phyloP scores from a whole-genome alignment of 2,113 vertebrate genomes.

The Diadophis punctatus region DNA sequence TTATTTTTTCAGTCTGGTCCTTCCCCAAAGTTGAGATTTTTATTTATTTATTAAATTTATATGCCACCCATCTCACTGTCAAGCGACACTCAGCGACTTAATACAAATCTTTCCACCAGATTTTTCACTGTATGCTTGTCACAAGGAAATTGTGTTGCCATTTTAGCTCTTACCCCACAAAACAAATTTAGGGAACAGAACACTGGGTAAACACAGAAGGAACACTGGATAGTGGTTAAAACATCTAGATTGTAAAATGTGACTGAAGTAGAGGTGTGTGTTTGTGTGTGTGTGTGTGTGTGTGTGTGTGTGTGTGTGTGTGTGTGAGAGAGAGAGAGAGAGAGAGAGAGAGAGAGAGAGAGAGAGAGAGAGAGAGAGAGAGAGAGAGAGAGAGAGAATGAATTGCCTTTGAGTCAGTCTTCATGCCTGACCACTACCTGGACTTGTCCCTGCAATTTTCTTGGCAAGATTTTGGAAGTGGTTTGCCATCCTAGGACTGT shows the following conservation, averaged over 20 bases:
- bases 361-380: no score
- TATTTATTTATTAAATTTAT: not conserved
- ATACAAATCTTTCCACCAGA: not conserved
- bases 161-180: not conserved
- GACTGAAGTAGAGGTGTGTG: not conserved
- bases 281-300: rapidly evolving
- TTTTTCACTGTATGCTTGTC: not conserved
- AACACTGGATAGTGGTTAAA: not conserved
- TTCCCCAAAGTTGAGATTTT: not conserved
- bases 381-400: no score
- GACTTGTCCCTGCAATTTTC: not conserved
- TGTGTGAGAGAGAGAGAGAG: no score
- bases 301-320: no score
- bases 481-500: not conserved
- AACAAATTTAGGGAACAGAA: not conserved
- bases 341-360: no score
- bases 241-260: not conserved
- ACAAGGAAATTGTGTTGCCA: not conserved
- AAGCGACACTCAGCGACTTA: not conserved
- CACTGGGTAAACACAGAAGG: not conserved
- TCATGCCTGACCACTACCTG: not conserved
- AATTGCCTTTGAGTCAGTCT: not conserved
- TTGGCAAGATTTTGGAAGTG: not conserved
- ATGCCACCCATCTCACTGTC: not conserved
- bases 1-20: not conserved